Conservation (phyloP, 2,888 invertebrate genomes). For the Diplazon laetatorius region DNA sequence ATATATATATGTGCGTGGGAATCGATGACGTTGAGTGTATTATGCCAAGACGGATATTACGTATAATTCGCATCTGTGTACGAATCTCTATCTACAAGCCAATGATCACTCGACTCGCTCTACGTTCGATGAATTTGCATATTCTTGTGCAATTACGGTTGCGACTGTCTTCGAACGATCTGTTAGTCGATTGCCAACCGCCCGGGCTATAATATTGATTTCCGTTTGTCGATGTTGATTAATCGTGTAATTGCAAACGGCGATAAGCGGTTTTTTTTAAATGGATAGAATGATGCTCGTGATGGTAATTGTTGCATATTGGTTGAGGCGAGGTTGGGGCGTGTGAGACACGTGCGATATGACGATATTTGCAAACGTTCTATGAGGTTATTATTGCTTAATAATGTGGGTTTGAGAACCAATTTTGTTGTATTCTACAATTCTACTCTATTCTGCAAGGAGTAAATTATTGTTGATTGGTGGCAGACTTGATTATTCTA, state of each 20-base stretch:
- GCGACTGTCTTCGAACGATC: constrained; percentile 31
- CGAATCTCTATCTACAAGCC: constrained; percentile 23
- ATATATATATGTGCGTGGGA: constrained; percentile 10
- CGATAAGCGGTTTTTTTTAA: neutral
- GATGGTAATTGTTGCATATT: neutral
- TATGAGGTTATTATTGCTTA: too few species aligned
- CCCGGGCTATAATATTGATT: constrained; percentile 14
- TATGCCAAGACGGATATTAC: constrained; percentile 54
- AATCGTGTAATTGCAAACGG: neutral
- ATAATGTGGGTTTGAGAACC: too few species aligned
- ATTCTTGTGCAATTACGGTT: constrained; percentile 41
- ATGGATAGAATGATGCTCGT: neutral
- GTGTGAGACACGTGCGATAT: too few species aligned
- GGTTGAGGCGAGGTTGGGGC: too few species aligned
- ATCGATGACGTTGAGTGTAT: constrained; percentile 50
- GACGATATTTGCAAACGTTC: too few species aligned
- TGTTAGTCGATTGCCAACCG: constrained; percentile 17
- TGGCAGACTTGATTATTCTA: too few species aligned
- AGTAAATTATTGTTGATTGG: too few species aligned
- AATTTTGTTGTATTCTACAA: too few species aligned
- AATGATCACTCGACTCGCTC: constrained; percentile 30
- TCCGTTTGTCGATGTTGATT: constrained; percentile 6
- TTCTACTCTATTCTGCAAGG: too few species aligned
- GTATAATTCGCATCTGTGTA: constrained; percentile 55
- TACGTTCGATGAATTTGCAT: constrained; percentile 26